Evolutionary conservation across 2,113 vertebrate genomes (phyloP).

Genomic region (Hemiprocne comata): DNA sequence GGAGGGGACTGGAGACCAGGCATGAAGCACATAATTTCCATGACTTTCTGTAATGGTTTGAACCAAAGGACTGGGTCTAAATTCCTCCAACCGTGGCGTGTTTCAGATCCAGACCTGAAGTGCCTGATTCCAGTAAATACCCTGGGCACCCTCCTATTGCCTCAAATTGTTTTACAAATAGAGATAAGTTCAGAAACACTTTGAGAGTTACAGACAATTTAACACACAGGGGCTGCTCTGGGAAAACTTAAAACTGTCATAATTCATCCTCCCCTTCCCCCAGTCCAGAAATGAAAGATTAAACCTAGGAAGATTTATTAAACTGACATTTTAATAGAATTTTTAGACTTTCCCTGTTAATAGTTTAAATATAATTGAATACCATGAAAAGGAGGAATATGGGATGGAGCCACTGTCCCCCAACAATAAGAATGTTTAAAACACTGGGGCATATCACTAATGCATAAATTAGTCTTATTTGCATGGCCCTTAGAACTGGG

Average conservation of each 20-base stretch:
- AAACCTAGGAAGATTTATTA: conserved; percentile 69
- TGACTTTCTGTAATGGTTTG: background rate
- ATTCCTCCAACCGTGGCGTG: rapidly evolving
- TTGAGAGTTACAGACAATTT: conserved; percentile 35
- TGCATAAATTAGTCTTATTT: conserved; percentile 51
- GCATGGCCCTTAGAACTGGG: conserved; percentile 57
- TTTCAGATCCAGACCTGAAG: background rate
- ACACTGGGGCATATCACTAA: conserved; percentile 14
- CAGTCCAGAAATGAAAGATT: conserved; percentile 55
- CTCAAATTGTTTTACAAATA: conserved; percentile 45
- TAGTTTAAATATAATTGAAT: conserved; percentile 71
- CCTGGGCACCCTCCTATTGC: background rate
- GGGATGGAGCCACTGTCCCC: background rate
- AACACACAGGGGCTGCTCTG: conserved; percentile 25
- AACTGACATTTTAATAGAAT: conserved; percentile 73
- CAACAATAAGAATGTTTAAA: conserved; percentile 35
- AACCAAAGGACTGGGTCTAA: background rate
- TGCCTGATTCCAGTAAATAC: background rate
- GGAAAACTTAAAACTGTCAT: conserved; percentile 64
- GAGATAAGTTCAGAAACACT: conserved; percentile 27
- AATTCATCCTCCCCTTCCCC: conserved; percentile 62
- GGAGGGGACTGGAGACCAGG: background rate
- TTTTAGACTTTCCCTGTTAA: conserved; percentile 68
- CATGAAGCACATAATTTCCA: background rate
- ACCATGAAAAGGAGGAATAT: conserved; percentile 14